Conservation (phyloP, 2,888 invertebrate species). For the Thecophora atra region DNA sequence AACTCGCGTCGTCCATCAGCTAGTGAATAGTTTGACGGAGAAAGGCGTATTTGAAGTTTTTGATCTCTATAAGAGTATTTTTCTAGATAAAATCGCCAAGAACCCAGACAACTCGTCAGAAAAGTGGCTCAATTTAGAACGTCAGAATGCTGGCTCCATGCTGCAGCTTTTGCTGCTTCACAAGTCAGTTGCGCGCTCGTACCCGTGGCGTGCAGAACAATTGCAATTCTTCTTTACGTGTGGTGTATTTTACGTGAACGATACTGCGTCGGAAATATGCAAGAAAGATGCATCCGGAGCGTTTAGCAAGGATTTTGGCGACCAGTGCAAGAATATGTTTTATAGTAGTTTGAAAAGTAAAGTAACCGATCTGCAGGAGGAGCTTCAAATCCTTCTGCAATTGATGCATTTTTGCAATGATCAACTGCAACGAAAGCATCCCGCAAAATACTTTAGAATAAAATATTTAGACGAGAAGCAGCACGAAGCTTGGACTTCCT, state of each 20-base stretch:
- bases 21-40: conserved; percentile 71
- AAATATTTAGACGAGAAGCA: conserved; percentile 68
- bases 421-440: conserved; percentile 68
- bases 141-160: conserved; percentile 73
- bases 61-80: conserved; percentile 72
- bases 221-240: conserved; percentile 74
- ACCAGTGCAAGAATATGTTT: conserved; percentile 74
- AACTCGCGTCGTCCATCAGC: conserved; percentile 72
- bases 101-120: conserved; percentile 60
- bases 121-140: conserved; percentile 75
- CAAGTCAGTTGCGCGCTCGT: conserved; percentile 56
- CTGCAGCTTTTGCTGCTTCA: conserved; percentile 67
- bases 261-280: conserved; percentile 54
- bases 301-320: conserved; percentile 68
- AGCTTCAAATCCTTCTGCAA: conserved; percentile 70
- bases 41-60: conserved; percentile 74
- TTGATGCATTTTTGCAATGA: conserved; percentile 71
- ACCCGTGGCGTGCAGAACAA: conserved; percentile 74
- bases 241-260: conserved; percentile 72
- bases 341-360: conserved; percentile 77
- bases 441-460: conserved; percentile 67
- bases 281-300: conserved; percentile 58
- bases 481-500: conserved; percentile 72
- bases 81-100: conserved; percentile 70
- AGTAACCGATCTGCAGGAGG: conserved; percentile 72